Evolutionary conservation across 92 coral and sea anemone species (phyloP).

Genomic region (Palythoa grandis): DNA sequence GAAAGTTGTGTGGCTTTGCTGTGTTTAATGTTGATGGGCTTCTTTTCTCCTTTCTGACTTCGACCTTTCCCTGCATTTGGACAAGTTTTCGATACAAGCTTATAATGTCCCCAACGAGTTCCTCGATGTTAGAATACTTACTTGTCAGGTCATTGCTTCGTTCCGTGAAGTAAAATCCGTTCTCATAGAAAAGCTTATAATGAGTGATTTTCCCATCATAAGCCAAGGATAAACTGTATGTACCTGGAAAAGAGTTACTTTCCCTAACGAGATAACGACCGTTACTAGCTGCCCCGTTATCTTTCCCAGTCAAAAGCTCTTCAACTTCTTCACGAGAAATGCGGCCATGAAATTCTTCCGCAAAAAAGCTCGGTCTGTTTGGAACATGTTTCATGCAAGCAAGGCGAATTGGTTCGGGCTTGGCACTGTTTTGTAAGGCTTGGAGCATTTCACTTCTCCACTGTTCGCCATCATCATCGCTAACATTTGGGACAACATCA

Average conservation of each 20-base stretch:
- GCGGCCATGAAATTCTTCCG: constrained; percentile 95
- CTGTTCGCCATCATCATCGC: constrained; percentile 51
- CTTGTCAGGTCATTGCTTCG: constrained; percentile 63
- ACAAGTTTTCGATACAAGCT: constrained; percentile 71
- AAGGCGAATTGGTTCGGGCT: constrained; percentile 95
- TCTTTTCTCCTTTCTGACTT: constrained; percentile 54
- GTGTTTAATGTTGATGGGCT: constrained; percentile 2
- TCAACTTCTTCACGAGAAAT: constrained; percentile 87
- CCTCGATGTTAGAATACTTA: constrained; percentile 72
- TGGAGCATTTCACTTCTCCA: constrained; percentile 88
- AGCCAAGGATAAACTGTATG: constrained; percentile 88
- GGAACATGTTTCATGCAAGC: constrained; percentile 95
- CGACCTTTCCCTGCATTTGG: constrained; percentile 69
- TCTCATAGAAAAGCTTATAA: constrained; percentile 79
- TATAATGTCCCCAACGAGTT: constrained; percentile 88
- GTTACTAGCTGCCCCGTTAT: constrained; percentile 71
- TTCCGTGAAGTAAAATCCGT: constrained; percentile 75
- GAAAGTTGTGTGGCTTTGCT: constrained; percentile 68
- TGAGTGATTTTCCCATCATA: constrained; percentile 87
- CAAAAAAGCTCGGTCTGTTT: constrained; percentile 82
- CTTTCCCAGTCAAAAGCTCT: constrained; percentile 80
- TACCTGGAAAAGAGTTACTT: constrained; percentile 90
- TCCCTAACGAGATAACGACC: constrained; percentile 96
- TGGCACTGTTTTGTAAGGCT: constrained; percentile 87
- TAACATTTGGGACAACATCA: constrained; percentile 22